Conservation (phyloP, 53 echinoderm and acorn worm genomes). For the Astropecten irregularis region DNA sequence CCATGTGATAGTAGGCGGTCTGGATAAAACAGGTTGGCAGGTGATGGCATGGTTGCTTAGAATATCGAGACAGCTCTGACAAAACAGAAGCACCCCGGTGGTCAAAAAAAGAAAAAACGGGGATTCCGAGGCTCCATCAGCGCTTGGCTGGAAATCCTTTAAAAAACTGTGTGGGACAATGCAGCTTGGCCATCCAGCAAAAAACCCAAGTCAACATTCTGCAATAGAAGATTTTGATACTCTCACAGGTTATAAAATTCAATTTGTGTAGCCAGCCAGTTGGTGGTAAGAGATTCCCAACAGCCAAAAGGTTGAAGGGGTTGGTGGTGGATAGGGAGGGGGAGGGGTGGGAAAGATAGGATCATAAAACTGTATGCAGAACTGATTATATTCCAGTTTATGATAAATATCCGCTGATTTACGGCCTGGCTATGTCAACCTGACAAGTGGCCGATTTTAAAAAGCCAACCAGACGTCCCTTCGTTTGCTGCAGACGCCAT, state of each 20-base stretch:
- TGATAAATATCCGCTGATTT: background rate
- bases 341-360: too few relatives aligned
- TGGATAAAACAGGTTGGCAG: conserved; percentile 4
- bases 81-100: conserved; percentile 23
- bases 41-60: conserved; percentile 34
- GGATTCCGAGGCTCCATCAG: too few relatives aligned
- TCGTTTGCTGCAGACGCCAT: background rate
- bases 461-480: background rate
- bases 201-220: too few relatives aligned
- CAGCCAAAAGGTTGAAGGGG: too few relatives aligned
- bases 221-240: too few relatives aligned
- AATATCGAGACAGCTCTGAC: conserved; percentile 16
- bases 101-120: background rate
- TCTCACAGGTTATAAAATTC: too few relatives aligned
- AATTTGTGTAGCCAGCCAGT: too few relatives aligned
- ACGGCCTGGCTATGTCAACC: background rate
- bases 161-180: too few relatives aligned
- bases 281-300: too few relatives aligned
- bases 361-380: background rate
- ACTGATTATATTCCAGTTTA: background rate
- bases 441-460: background rate
- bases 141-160: background rate
- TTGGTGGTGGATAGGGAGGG: too few relatives aligned
- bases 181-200: too few relatives aligned
- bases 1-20: conserved; percentile 34